Conservation (phyloP, 2,113 vertebrate species). For the Regulus satrapa region DNA sequence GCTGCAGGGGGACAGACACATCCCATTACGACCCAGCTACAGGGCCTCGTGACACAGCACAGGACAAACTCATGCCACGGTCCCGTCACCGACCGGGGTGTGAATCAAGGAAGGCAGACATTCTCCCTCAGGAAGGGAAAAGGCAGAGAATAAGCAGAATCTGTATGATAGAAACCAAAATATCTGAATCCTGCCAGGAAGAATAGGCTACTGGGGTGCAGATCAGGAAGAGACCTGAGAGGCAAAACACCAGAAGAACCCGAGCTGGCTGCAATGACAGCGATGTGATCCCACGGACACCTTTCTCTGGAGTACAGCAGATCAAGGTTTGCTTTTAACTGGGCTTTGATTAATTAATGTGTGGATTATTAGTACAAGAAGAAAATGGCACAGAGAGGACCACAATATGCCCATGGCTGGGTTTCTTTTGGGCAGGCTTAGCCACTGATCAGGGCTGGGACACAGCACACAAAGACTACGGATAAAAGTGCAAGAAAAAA, state of each 20-base stretch:
- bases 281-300: background rate
- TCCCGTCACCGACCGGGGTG: no score
- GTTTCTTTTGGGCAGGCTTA: background rate
- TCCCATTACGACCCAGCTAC: background rate
- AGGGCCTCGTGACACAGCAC: background rate
- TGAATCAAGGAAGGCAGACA: accelerated
- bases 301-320: background rate
- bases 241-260: background rate
- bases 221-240: background rate
- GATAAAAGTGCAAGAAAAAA: background rate
- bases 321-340: background rate
- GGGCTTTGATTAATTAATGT: background rate
- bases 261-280: background rate
- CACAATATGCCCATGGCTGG: background rate
- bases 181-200: background rate
- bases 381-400: background rate
- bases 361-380: background rate
- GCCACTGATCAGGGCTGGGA: background rate
- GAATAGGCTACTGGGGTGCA: background rate
- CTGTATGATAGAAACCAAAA: background rate
- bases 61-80: background rate
- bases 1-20: slow-evolving; percentile 37
- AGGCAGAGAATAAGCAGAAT: background rate
- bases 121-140: background rate
- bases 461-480: accelerated